Percentiles rank a stretch among this genome's conserved stretches.
phyloP scores from a whole-genome alignment of 2,113 vertebrate species.

The Mormyrus iriodes region DNA sequence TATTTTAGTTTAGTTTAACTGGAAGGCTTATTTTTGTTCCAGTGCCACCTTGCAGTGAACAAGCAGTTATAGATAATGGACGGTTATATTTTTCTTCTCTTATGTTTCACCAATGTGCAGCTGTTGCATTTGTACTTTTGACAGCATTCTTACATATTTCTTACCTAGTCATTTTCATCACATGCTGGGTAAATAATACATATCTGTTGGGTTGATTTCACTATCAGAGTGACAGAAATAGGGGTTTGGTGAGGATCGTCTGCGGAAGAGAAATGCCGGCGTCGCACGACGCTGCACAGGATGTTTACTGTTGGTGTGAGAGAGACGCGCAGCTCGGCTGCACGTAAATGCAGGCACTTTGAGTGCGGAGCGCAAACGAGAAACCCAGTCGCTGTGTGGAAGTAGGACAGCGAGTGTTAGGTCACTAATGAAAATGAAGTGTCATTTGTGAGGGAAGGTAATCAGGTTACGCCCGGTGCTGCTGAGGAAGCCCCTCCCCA shows the following conservation, averaged over 20 bases:
- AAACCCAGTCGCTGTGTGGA: slow-evolving; percentile 10
- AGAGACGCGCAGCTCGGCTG: not conserved
- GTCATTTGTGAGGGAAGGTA: slow-evolving; percentile 52
- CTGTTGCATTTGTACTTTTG: not conserved
- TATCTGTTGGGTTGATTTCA: not conserved
- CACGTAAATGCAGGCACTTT: no score
- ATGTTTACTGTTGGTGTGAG: not conserved
- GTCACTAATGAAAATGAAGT: slow-evolving; percentile 46
- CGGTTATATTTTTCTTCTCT: not conserved
- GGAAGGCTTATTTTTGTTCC: not conserved
- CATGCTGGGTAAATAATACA: not conserved
- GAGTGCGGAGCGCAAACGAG: not conserved
- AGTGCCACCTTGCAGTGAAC: not conserved
- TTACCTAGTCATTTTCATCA: not conserved
- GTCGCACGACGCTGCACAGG: not conserved
- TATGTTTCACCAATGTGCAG: not conserved
- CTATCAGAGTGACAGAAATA: not conserved
- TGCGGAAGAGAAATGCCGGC: not conserved
- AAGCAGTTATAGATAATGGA: not conserved
- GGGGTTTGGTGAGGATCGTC: not conserved
- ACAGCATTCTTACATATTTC: not conserved
- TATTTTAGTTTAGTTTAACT: not conserved
- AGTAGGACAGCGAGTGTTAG: slow-evolving; percentile 33
- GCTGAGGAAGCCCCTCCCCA: slow-evolving; percentile 28
- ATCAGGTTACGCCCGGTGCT: slow-evolving; percentile 54